A percentile compares a stretch with the other conserved stretches of the same genome.
Evolutionary conservation across 2,888 invertebrate genomes (phyloP).

Genomic region (Drosophila meridiana): DNA sequence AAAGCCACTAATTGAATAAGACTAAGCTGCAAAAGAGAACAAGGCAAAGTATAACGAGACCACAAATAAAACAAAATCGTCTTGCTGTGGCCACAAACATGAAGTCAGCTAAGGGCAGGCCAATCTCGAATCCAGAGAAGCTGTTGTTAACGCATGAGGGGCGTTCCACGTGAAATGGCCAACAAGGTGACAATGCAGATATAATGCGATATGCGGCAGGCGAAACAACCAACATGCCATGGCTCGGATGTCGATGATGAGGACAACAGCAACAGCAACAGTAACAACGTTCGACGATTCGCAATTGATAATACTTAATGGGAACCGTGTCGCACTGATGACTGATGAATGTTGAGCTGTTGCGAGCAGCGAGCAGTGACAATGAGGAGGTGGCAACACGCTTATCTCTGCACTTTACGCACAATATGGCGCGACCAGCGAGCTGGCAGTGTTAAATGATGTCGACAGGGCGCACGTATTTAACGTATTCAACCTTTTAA

Average conservation of each 20-base stretch:
- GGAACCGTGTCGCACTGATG: constrained; percentile 52
- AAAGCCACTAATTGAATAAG: constrained; percentile 43
- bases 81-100: not conserved
- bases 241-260: constrained; percentile 42
- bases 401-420: constrained; percentile 76
- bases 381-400: constrained; percentile 33
- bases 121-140: constrained; percentile 47
- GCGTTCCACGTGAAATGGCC: constrained; percentile 69
- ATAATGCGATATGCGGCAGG: constrained; percentile 72
- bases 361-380: not conserved
- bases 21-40: constrained; percentile 6
- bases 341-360: constrained; percentile 45
- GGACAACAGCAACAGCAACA: not conserved
- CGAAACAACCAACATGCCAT: constrained; percentile 60
- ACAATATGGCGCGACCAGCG: constrained; percentile 62
- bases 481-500: constrained; percentile 46
- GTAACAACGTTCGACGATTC: constrained; percentile 49
- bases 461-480: constrained; percentile 29
- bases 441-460: constrained; percentile 51
- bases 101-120: constrained; percentile 9
- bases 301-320: constrained; percentile 68
- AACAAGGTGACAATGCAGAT: constrained; percentile 82
- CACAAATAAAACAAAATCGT: constrained; percentile 11
- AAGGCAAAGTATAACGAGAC: constrained; percentile 23
- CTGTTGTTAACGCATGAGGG: constrained; percentile 36